Evolutionary conservation across 2,888 invertebrate genomes (phyloP).

Genomic region (Catocala nupta): DNA sequence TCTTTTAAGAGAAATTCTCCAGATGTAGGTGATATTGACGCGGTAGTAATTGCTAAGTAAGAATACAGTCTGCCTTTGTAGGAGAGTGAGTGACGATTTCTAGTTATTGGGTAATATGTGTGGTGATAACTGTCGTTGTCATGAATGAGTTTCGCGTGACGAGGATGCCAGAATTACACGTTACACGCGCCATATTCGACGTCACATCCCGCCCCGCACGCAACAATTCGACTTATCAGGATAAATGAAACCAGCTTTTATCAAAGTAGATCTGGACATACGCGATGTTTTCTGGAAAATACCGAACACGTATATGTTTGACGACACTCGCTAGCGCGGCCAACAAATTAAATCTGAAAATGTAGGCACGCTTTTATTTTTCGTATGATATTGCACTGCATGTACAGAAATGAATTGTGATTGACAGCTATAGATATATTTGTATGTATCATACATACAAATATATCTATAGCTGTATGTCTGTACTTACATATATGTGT

Average conservation of each 20-base stretch:
- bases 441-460: too few relatives aligned
- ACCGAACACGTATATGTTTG: slow-evolving; percentile 6
- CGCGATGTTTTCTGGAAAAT: slow-evolving; percentile 29
- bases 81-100: neutral
- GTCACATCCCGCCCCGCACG: slow-evolving; percentile 45
- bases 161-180: slow-evolving; percentile 36
- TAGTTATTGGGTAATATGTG: slow-evolving; percentile 5
- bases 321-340: neutral
- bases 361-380: neutral
- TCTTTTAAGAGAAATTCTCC: too few relatives aligned
- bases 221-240: slow-evolving; percentile 49
- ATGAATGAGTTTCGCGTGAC: slow-evolving; percentile 52
- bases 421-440: too few relatives aligned
- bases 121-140: slow-evolving; percentile 27
- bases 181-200: slow-evolving; percentile 36
- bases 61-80: neutral
- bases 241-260: slow-evolving; percentile 42
- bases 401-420: too few relatives aligned
- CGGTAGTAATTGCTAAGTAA: too few relatives aligned
- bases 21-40: too few relatives aligned
- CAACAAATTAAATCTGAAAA: neutral
- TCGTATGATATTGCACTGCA: too few relatives aligned
- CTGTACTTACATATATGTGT: too few relatives aligned
- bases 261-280: slow-evolving; percentile 39
- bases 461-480: too few relatives aligned